Evolutionary conservation across 2,888 invertebrate genomes (phyloP).

Genomic region (Dromius quadrimaculatus): DNA sequence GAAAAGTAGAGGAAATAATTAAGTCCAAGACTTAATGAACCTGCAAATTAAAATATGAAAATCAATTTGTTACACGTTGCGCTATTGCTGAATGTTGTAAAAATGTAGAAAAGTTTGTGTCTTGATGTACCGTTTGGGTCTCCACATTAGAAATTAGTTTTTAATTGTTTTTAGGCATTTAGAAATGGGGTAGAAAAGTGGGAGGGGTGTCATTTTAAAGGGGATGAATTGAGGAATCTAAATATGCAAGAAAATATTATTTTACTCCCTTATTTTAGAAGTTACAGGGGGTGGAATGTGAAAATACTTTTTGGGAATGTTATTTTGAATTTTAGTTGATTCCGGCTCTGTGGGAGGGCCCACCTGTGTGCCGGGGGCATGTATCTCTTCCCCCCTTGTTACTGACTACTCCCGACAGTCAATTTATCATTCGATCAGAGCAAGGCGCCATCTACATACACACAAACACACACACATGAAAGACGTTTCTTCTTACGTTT

Average conservation of each 20-base stretch:
- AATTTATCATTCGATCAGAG: slow-evolving; percentile 52
- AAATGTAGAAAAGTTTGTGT: slow-evolving; percentile 3
- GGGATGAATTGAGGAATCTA: too few relatives aligned
- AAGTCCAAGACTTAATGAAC: slow-evolving; percentile 46
- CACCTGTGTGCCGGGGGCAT: slow-evolving; percentile 42
- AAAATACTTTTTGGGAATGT: neutral
- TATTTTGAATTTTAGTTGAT: neutral
- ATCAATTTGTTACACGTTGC: slow-evolving; percentile 42
- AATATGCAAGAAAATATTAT: too few relatives aligned
- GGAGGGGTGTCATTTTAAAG: too few relatives aligned
- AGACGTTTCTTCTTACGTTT: too few relatives aligned
- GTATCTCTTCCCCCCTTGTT: neutral
- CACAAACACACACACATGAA: slow-evolving; percentile 17
- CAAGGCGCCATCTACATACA: slow-evolving; percentile 44
- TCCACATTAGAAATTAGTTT: neutral
- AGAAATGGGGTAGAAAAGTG: too few relatives aligned
- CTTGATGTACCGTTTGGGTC: neutral
- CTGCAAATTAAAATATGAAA: slow-evolving; percentile 50
- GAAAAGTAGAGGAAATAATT: slow-evolving; percentile 48
- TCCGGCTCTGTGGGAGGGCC: slow-evolving; percentile 23
- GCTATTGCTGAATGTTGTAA: slow-evolving; percentile 28
- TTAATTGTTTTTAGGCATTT: too few relatives aligned
- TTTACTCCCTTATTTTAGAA: too few relatives aligned
- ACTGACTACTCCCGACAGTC: slow-evolving; percentile 43
- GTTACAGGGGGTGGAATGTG: neutral